Base-by-base conservation (phyloP, 2,113 vertebrate genomes). In the Psammodynastes pulverulentus region DNA sequence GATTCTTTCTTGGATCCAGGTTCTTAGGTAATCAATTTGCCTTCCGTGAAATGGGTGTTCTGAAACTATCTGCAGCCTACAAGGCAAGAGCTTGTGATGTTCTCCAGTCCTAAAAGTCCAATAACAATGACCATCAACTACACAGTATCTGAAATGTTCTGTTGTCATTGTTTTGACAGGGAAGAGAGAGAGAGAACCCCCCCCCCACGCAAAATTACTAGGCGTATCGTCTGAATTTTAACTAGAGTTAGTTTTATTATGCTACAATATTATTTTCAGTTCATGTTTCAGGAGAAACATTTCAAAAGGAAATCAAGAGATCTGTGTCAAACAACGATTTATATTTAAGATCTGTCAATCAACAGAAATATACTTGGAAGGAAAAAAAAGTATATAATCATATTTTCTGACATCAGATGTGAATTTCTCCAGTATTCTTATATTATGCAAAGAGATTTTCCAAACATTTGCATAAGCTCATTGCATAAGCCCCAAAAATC, bases 401-500 rank as follows among this genome's bases (percentile, higher is more conserved):
- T 92, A 0, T 19, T 89, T 94, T 95, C 51, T 34, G 53, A 24
- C 48, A 48, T 91, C 51, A 93, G 49, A 91, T 21, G 86, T 7
- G 34, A 26, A 62, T 5, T 53, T 89, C 54, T 54, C 72, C 72
- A 79, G 9, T 3, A 21, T 90, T 79, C 0, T 0, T 39, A 87
- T 91, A 24, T 23, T 93, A 93, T 62, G 48, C 3, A 19, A 91
- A 85, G 46, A 91, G 89, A 13, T 92, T 94, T 93, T 21, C 49
- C 54, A 89, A 46, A 91, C 93, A 94, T 93, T 24, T 91, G 86
- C 92, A 94, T 34, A 87, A 24, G 29, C 23, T 88, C 93, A 4
- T 0, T 1, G 72, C 93, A 84, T 56, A 62, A n/a, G n/a, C n/a
- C 43, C 89, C 84, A 92, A 56, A 0, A 86, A 87, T 10, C 21